Evolutionary conservation across 2,888 invertebrate species (phyloP).

Genomic region (Stratiomys singularior): DNA sequence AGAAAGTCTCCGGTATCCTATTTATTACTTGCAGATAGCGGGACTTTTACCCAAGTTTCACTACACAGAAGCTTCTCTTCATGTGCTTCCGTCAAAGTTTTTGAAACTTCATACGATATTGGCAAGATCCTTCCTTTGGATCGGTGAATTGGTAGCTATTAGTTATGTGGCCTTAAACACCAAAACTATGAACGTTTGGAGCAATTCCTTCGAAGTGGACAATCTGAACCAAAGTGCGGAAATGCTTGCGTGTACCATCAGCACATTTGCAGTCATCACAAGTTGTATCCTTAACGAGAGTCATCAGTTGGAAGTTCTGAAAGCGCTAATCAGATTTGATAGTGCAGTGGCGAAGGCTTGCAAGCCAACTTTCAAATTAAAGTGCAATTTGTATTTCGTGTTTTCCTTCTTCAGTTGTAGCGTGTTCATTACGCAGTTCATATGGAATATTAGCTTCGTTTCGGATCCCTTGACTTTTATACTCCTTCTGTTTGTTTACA

Average conservation of each 20-base stretch:
- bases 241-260: not conserved
- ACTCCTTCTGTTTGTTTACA: not conserved
- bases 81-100: not conserved
- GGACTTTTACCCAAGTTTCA: not conserved
- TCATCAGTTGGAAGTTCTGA: not conserved
- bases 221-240: not conserved
- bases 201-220: not conserved
- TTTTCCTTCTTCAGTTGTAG: not conserved
- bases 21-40: not conserved
- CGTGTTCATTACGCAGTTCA: not conserved
- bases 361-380: not conserved
- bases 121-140: too few species aligned
- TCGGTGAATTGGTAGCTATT: not conserved
- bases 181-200: not conserved
- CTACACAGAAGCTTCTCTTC: not conserved
- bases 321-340: not conserved
- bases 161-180: not conserved
- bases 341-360: not conserved
- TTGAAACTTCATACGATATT: too few species aligned
- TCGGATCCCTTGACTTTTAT: not conserved
- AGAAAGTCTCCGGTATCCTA: not conserved
- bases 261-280: not conserved
- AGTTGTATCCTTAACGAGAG: not conserved
- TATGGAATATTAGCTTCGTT: not conserved
- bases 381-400: not conserved